A percentile compares a stretch with the other conserved stretches of the same genome.
phyloP scores from a whole-genome alignment of 2,888 invertebrate genomes.

The Tenthredo notha region DNA sequence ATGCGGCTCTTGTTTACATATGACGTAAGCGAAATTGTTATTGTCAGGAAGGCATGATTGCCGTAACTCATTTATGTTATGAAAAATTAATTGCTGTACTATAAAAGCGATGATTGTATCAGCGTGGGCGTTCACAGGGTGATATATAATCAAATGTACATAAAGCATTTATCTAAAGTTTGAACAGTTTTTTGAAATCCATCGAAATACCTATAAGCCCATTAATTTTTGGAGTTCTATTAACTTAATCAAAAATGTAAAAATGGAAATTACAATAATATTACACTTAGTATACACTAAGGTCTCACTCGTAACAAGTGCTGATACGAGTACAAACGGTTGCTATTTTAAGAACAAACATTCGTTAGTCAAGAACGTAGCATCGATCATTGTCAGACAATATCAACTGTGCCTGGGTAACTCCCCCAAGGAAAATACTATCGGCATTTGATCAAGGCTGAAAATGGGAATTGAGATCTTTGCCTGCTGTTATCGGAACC shows the following conservation, averaged over 20 bases:
- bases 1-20: neutral
- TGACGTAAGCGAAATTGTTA: constrained; percentile 20
- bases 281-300: neutral
- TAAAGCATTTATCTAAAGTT: neutral
- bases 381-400: constrained; percentile 36
- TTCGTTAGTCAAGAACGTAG: neutral
- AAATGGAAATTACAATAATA: neutral
- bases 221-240: neutral
- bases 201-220: neutral
- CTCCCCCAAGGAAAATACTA: constrained; percentile 4
- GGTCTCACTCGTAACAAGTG: constrained; percentile 17
- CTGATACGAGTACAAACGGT: neutral
- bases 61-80: neutral
- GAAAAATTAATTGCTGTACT: constrained; percentile 18
- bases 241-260: too few species aligned
- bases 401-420: constrained; percentile 9
- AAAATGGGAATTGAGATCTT: constrained; percentile 6
- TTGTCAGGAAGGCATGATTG: neutral
- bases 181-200: neutral
- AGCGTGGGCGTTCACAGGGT: neutral
- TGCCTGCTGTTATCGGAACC: neutral
- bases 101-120: neutral
- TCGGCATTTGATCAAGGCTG: constrained; percentile 32
- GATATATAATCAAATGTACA: neutral
- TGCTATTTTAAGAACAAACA: constrained; percentile 11